phyloP scores from a whole-genome alignment of 2,113 vertebrate species.

The Stictonetta naevosa region DNA sequence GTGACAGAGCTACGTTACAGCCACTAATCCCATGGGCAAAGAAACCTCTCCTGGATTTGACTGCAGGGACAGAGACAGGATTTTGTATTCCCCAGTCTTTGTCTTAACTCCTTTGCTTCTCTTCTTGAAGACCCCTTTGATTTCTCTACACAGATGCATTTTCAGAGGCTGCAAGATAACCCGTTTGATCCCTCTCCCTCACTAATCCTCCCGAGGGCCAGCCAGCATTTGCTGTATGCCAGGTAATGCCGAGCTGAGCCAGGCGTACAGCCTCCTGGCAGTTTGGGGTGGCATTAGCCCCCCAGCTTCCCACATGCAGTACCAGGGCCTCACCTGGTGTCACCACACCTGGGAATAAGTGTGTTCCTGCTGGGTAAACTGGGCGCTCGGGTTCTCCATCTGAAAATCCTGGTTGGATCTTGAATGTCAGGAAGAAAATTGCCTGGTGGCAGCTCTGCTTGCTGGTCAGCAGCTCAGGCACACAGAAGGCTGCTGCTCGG shows the following conservation, averaged over 20 bases:
- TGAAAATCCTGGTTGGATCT: neutral
- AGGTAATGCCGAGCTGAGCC: neutral
- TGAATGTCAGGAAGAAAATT: neutral
- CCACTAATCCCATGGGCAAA: neutral
- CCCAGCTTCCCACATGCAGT: fast-evolving
- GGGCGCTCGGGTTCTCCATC: neutral
- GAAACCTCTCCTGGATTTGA: neutral
- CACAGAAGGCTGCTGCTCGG: neutral
- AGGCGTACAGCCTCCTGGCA: neutral
- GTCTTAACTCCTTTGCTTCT: neutral
- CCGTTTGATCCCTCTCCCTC: neutral
- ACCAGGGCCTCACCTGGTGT: fast-evolving
- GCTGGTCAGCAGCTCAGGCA: neutral
- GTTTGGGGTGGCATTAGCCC: neutral
- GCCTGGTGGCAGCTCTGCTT: neutral
- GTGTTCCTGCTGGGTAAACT: neutral
- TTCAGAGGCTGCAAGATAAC: neutral
- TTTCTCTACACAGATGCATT: neutral
- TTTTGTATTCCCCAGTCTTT: neutral
- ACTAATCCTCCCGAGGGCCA: neutral
- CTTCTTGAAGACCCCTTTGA: neutral
- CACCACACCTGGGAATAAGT: neutral
- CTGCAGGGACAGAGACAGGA: neutral
- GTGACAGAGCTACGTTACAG: no score
- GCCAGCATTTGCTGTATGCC: neutral